Evolutionary conservation across 2,888 invertebrate species (phyloP).

Genomic region (Spodoptera exigua): DNA sequence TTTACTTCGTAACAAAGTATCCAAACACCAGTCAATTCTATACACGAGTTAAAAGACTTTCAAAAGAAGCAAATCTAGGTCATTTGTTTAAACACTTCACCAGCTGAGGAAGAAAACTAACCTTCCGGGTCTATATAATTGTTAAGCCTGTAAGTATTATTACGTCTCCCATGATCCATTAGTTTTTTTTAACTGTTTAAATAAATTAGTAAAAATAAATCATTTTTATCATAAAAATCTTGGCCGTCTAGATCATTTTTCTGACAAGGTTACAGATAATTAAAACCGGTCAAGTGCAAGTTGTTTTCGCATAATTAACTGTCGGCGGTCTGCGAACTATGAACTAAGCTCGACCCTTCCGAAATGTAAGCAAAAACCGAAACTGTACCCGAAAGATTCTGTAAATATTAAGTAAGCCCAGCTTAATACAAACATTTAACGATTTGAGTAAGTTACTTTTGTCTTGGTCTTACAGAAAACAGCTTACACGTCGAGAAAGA

Average conservation of each 20-base stretch:
- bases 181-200: constrained; percentile 22
- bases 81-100: constrained; percentile 19
- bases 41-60: constrained; percentile 33
- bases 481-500: too few species aligned
- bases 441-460: too few species aligned
- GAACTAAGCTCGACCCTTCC: neutral
- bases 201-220: constrained; percentile 46
- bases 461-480: too few species aligned
- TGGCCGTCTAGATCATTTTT: constrained; percentile 50
- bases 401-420: too few species aligned
- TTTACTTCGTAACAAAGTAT: constrained; percentile 35
- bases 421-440: too few species aligned
- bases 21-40: constrained; percentile 30
- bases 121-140: constrained; percentile 35
- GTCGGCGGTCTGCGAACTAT: neutral
- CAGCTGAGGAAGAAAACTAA: constrained; percentile 29
- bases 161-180: constrained; percentile 38
- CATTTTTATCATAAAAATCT: constrained; percentile 46
- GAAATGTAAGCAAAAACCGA: too few species aligned
- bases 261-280: constrained; percentile 34
- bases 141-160: constrained; percentile 18
- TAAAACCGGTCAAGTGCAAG: constrained; percentile 36
- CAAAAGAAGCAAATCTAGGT: constrained; percentile 28
- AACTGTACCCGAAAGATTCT: too few species aligned
- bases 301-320: constrained; percentile 27